Base-by-base conservation (phyloP, 1,140 invertebrate species). In the Oncopeltus fasciatus region DNA sequence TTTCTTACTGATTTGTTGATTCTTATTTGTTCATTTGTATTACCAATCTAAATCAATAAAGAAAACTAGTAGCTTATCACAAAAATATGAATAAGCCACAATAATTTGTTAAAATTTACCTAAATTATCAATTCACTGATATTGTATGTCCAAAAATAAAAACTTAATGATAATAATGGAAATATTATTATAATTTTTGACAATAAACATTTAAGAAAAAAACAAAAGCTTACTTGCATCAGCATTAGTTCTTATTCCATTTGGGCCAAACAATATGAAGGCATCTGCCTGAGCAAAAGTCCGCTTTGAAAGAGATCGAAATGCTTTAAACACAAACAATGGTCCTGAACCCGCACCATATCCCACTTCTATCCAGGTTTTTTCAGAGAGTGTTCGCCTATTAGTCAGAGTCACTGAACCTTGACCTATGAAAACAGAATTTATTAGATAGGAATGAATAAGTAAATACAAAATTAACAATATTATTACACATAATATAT, bases 311-410 rank as follows among this genome's bases (percentile, higher is more conserved):
- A 90, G 67, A 14, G 82, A 83, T 47, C 83, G 76, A 69, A 87
- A 90, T 31, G 81, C 82, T 75, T 88, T 91, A 0, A 90, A 71
- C 0, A 82, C 81, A 29, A 90, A 65, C 0, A 80, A 71, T 0
- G 86, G 84, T 2, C 89, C 89, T 76, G 87, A 89, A 4, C 79
- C 79, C 44, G 83, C 87, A 43, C 85, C 84, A 47, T 85, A 71
- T 69, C 89, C 87, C 1, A 88, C 69, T 74, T 94, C 90, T 20
- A 86, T 75, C 90, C 90, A 95, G 31, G 64, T 58, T 29, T 68
- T 87, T 44, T 88, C 83, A 0, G 89, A 88, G 31, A 88, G 78
- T 24, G 89, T 75, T 67, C 89, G 76, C 66, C 86, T 79, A 60
- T 84, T 83, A n/a, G 84, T 80, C 12, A 88, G 70, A 67, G 84